Evolutionary conservation across 2,797 vertebrate species (phyloP).

Genomic region (Halcyon chelicuti): DNA sequence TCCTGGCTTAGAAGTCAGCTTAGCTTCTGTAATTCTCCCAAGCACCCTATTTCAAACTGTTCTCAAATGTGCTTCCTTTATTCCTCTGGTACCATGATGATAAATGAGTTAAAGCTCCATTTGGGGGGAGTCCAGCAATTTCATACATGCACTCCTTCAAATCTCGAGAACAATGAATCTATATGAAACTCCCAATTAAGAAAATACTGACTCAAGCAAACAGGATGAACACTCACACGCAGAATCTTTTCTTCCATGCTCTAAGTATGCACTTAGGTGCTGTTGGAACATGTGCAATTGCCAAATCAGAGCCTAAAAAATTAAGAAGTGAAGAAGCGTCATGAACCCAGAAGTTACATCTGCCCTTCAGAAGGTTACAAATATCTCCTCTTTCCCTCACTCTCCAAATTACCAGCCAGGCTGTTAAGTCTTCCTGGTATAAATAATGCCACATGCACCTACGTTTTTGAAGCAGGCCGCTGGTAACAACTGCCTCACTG

Average conservation of each 20-base stretch:
- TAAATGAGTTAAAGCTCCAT: neutral
- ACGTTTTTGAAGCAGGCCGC: neutral
- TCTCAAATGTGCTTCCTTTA: neutral
- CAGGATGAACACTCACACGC: neutral
- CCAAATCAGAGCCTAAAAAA: neutral
- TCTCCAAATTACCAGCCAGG: neutral
- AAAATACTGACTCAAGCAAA: constrained; percentile 16
- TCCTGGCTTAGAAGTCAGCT: neutral
- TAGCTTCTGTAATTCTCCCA: neutral
- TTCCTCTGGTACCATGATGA: neutral
- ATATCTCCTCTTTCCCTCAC: neutral
- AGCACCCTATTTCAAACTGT: neutral
- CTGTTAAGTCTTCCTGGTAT: neutral
- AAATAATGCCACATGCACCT: neutral
- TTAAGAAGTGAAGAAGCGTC: neutral
- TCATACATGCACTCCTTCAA: neutral
- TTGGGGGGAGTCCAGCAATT: neutral
- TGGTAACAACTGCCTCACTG: neutral
- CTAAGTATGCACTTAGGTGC: neutral
- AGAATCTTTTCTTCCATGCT: neutral
- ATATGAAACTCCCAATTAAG: neutral
- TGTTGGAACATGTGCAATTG: neutral
- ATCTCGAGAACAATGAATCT: neutral
- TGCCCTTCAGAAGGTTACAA: neutral
- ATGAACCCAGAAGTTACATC: neutral